Evolutionary conservation across 2,797 vertebrate genomes (phyloP).

Genomic region (Emys orbicularis): DNA sequence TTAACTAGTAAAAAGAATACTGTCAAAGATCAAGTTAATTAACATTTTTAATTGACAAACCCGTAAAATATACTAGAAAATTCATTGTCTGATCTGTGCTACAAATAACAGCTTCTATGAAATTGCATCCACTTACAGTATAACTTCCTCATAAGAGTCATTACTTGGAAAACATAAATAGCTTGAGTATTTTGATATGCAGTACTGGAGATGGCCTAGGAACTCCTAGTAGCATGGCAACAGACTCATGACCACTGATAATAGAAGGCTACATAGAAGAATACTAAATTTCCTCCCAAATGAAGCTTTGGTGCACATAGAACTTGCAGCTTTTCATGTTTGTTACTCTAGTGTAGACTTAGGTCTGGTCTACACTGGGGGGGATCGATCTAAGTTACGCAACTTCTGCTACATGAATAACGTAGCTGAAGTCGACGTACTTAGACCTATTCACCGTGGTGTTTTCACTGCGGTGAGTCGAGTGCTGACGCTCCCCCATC

Average conservation of each 20-base stretch:
- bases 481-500: too few species aligned
- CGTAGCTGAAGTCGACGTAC: too few species aligned
- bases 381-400: too few species aligned
- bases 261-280: neutral
- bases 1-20: neutral
- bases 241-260: constrained; percentile 4
- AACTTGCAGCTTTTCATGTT: neutral
- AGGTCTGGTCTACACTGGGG: too few species aligned
- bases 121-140: neutral
- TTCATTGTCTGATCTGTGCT: neutral
- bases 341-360: neutral
- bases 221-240: constrained; percentile 39
- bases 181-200: neutral
- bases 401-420: too few species aligned
- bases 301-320: neutral
- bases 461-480: too few species aligned
- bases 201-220: neutral
- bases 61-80: neutral
- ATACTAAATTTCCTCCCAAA: neutral
- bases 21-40: neutral
- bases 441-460: too few species aligned
- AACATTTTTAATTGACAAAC: constrained; percentile 35
- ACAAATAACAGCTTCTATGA: constrained; percentile 22
- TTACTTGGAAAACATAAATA: neutral
- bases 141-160: neutral